Conservation (phyloP, 2,888 invertebrate species). For the Cremastinae sp. region DNA sequence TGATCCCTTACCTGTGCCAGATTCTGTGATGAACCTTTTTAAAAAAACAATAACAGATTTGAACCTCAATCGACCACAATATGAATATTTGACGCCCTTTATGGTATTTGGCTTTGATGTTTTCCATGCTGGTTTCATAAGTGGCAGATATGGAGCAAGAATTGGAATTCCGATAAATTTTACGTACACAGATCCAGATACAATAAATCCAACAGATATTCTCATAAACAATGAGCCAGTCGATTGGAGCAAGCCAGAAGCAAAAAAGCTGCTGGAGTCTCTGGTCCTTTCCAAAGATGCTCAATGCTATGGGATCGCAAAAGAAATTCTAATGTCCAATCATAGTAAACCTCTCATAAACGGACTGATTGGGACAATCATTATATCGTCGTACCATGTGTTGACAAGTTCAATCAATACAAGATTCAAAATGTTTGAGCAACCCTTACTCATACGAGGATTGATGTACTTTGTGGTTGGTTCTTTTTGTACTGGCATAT, state of each 20-base stretch:
- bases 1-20: slow-evolving; percentile 82
- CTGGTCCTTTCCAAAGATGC: slow-evolving; percentile 89
- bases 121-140: slow-evolving; percentile 85
- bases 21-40: slow-evolving; percentile 81
- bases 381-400: slow-evolving; percentile 82
- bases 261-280: slow-evolving; percentile 84
- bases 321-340: slow-evolving; percentile 86
- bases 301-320: slow-evolving; percentile 90
- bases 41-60: slow-evolving; percentile 84
- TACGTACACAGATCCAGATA: slow-evolving; percentile 82
- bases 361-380: slow-evolving; percentile 79
- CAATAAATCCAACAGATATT: slow-evolving; percentile 84
- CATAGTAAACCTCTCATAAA: slow-evolving; percentile 83
- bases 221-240: slow-evolving; percentile 84
- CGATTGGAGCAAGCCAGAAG: slow-evolving; percentile 85
- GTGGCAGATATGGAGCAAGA: slow-evolving; percentile 83
- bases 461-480: slow-evolving; percentile 83
- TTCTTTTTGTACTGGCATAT: slow-evolving; percentile 84
- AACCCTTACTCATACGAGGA: slow-evolving; percentile 81
- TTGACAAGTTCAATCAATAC: slow-evolving; percentile 82
- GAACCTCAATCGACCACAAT: slow-evolving; percentile 81
- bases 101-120: slow-evolving; percentile 88
- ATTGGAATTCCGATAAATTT: slow-evolving; percentile 90
- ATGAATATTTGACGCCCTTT: slow-evolving; percentile 85
- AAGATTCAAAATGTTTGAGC: slow-evolving; percentile 82